Evolutionary conservation across 2,888 invertebrate species (phyloP).

Genomic region (Hartigia nigra): DNA sequence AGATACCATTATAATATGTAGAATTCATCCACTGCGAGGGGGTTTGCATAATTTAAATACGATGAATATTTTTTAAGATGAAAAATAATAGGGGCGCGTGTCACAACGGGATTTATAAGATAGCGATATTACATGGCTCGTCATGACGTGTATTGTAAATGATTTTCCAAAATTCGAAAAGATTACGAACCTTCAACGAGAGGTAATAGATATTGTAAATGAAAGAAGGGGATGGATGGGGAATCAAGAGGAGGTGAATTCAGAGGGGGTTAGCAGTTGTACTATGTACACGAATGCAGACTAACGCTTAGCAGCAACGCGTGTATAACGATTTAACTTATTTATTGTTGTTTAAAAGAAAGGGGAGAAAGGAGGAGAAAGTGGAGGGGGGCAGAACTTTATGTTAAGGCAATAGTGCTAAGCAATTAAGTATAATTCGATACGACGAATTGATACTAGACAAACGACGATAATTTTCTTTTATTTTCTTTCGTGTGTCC

Average conservation of each 20-base stretch:
- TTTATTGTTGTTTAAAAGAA: slow-evolving; percentile 14
- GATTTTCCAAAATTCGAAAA: background rate
- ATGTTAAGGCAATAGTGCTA: background rate
- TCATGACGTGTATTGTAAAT: background rate
- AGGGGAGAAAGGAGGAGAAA: background rate
- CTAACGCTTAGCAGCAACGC: slow-evolving; percentile 9
- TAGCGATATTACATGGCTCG: background rate
- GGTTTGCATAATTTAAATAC: background rate
- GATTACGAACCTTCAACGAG: background rate
- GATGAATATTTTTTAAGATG: background rate
- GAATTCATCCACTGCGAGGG: background rate
- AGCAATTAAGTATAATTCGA: background rate
- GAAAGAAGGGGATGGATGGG: no score
- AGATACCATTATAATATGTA: background rate
- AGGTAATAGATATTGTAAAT: background rate
- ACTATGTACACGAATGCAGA: slow-evolving; percentile 15
- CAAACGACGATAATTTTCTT: background rate
- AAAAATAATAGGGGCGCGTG: background rate
- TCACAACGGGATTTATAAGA: background rate
- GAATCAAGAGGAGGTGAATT: background rate
- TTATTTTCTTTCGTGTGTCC: background rate
- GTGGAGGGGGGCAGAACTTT: background rate
- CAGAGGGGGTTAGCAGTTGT: background rate
- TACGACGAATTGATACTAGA: background rate
- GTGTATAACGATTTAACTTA: slow-evolving; percentile 10